These are phyloP conservation scores for Lycaena phlaeas DNA, from an alignment of 2,888 invertebrate species.

Conservation along the genomic window DNA sequence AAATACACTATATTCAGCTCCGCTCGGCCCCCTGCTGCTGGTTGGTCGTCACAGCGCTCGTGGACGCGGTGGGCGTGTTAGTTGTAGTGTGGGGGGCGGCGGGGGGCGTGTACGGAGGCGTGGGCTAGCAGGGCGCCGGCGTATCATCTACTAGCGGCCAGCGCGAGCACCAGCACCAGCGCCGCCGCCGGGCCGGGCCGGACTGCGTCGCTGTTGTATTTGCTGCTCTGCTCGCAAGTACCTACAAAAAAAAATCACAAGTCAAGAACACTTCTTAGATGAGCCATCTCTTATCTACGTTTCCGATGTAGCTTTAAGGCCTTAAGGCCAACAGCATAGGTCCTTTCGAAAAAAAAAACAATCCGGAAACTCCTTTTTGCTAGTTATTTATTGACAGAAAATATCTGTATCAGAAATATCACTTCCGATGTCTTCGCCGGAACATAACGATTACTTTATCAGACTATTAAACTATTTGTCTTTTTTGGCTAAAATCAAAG, in stretches of 20 bases:
- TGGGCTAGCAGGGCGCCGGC: not conserved
- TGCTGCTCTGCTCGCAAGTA: slow-evolving; percentile 65
- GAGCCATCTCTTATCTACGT: too few relatives aligned
- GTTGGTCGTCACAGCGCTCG: not conserved
- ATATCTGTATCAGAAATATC: too few relatives aligned
- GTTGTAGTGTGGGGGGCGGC: not conserved
- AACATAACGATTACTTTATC: too few relatives aligned
- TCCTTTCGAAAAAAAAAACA: too few relatives aligned
- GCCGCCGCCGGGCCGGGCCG: slow-evolving; percentile 23
- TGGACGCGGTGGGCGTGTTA: not conserved
- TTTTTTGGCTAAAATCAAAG: too few relatives aligned
- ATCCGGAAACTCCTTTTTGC: too few relatives aligned
- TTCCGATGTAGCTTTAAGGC: too few relatives aligned
- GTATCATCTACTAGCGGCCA: slow-evolving; percentile 21
- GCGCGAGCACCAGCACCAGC: slow-evolving; percentile 23
- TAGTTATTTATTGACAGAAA: too few relatives aligned
- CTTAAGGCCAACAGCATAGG: too few relatives aligned
- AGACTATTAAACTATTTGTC: too few relatives aligned
- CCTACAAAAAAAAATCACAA: slow-evolving; percentile 36
- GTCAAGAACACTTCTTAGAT: too few relatives aligned
- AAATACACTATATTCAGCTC: slow-evolving; percentile 10
- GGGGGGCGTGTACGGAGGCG: not conserved
- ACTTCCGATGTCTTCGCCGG: too few relatives aligned
- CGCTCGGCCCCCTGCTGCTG: not conserved
- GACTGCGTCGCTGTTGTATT: slow-evolving; percentile 49